phyloP scores from a whole-genome alignment of 2,113 vertebrate genomes.

The Lipophrys pholis region DNA sequence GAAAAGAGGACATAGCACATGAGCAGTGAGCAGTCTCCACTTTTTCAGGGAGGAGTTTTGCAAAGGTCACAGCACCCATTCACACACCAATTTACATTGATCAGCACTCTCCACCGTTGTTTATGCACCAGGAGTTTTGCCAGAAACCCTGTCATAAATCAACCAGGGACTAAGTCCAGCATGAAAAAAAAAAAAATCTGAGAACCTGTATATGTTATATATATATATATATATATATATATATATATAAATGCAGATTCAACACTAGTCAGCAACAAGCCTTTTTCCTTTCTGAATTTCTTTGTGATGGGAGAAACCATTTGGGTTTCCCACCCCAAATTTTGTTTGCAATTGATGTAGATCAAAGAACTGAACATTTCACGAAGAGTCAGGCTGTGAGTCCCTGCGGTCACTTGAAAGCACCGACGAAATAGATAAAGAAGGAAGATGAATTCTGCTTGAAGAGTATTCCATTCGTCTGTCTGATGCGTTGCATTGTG shows the following conservation, averaged over 20 bases:
- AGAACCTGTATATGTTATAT: constrained; percentile 9
- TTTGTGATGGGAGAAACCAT: constrained; percentile 20
- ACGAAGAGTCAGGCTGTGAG: constrained; percentile 58
- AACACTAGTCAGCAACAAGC: constrained; percentile 5
- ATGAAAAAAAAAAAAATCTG: constrained; percentile 36
- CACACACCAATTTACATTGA: constrained; percentile 75
- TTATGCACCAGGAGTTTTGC: constrained; percentile 63
- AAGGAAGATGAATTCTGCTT: constrained; percentile 37
- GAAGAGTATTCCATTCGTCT: constrained; percentile 49
- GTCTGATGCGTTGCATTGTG: constrained; percentile 23
- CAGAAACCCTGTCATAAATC: constrained; percentile 74
- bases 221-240: background rate
- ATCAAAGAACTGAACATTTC: constrained; percentile 63
- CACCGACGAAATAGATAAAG: constrained; percentile 37
- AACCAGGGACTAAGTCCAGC: constrained; percentile 54
- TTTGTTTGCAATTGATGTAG: constrained; percentile 59
- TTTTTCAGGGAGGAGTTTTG: constrained; percentile 65
- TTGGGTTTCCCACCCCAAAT: constrained; percentile 50
- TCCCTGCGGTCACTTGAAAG: constrained; percentile 70
- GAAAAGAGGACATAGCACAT: constrained; percentile 10
- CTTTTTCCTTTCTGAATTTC: constrained; percentile 19
- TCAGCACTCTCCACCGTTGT: constrained; percentile 65
- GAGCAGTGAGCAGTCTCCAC: constrained; percentile 43
- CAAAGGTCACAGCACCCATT: constrained; percentile 76
- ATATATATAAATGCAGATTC: constrained; percentile 6